Percentiles rank a stretch among this genome's conserved stretches.
These are phyloP conservation scores for Abramis brama DNA, from an alignment of 2,113 vertebrate genomes.

Conservation along the genomic window DNA sequence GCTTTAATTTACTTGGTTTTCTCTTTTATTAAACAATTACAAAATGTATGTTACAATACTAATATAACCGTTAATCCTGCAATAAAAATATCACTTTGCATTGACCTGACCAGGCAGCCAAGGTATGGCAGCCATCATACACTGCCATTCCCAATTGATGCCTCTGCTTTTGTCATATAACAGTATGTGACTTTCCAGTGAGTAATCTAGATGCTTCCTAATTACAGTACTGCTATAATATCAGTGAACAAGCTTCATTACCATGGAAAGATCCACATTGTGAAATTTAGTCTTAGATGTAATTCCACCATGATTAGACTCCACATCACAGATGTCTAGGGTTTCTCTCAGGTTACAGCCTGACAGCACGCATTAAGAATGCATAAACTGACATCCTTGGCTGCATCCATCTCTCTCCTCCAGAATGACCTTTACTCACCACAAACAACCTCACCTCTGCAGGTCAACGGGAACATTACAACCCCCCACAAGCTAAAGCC, in stretches of 20 bases:
- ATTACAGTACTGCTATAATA: slow-evolving; percentile 5
- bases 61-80: no score
- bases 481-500: not conserved
- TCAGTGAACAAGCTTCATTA: slow-evolving; percentile 22
- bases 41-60: no score
- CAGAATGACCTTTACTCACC: slow-evolving; percentile 36
- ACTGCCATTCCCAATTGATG: no score
- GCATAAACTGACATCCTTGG: slow-evolving; percentile 27
- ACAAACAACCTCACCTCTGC: slow-evolving; percentile 5
- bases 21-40: no score
- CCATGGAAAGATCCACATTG: not conserved
- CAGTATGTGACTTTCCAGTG: not conserved
- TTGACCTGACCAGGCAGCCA: no score
- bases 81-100: no score
- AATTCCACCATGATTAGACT: slow-evolving; percentile 15
- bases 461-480: not conserved
- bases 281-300: slow-evolving; percentile 20
- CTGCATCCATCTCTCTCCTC: slow-evolving; percentile 8
- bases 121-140: no score
- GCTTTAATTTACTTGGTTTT: no score
- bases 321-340: slow-evolving; percentile 21
- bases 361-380: slow-evolving; percentile 32
- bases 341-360: slow-evolving; percentile 9
- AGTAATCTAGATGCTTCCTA: slow-evolving; percentile 14
- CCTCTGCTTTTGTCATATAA: not conserved